phyloP scores from a whole-genome alignment of 2,113 vertebrate species.

The Colinus virginianus region DNA sequence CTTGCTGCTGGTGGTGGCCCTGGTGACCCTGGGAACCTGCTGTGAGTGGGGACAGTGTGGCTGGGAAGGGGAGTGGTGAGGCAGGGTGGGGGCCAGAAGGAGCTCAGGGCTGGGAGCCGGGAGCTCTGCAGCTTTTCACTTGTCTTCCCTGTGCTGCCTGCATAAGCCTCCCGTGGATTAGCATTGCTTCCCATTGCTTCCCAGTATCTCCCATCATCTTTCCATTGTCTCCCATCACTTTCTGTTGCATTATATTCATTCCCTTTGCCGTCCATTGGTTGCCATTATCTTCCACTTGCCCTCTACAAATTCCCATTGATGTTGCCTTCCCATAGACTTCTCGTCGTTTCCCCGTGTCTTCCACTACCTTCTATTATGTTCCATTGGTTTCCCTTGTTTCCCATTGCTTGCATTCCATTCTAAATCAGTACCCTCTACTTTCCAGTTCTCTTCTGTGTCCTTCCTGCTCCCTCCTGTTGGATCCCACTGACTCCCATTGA shows the following conservation, averaged over 20 bases:
- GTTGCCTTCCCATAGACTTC: no score
- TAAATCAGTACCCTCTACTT: no score
- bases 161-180: background rate
- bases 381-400: background rate
- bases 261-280: background rate
- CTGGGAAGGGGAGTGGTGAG: rapidly evolving
- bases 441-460: no score
- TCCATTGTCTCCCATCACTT: background rate
- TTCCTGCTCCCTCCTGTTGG: no score
- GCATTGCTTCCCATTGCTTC: background rate
- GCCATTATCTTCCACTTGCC: background rate
- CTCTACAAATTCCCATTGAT: no score
- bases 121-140: rapidly evolving
- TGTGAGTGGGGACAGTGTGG: background rate
- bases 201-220: background rate
- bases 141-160: background rate
- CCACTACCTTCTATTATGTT: background rate
- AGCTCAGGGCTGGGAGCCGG: background rate
- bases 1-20: background rate
- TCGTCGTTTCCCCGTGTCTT: background rate
- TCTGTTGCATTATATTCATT: background rate
- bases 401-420: no score
- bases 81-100: rapidly evolving
- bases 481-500: no score
- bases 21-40: background rate